A percentile compares a stretch with the other conserved stretches of the same genome.
Evolutionary conservation across 2,797 vertebrate species (phyloP).

Genomic region (Tympanoctomys barrerae): DNA sequence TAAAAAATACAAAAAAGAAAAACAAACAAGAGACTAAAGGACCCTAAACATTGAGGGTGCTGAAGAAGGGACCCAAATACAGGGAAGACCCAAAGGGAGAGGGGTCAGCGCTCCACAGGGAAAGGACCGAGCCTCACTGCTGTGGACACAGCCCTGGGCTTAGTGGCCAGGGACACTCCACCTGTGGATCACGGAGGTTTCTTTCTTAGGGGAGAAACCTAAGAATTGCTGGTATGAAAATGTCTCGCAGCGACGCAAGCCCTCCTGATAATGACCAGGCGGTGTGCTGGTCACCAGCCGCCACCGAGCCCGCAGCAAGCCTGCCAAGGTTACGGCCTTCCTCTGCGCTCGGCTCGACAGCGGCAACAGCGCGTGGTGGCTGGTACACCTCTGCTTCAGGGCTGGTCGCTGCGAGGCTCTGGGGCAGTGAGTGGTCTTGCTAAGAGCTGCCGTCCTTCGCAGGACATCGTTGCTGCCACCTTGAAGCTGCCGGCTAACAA

Average conservation of each 20-base stretch:
- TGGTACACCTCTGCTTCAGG: neutral
- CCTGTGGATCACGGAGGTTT: neutral
- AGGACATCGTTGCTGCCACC: constrained; percentile 68
- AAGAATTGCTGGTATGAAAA: neutral
- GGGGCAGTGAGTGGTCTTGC: neutral
- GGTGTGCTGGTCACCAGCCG: neutral
- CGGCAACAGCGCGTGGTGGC: neutral
- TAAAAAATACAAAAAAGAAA: too few species aligned
- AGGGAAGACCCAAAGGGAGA: neutral
- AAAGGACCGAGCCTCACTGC: neutral
- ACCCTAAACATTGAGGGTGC: neutral
- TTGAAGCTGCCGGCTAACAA: constrained; percentile 82
- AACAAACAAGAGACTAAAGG: neutral
- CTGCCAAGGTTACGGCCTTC: neutral
- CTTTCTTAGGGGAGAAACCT: neutral
- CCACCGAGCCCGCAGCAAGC: neutral
- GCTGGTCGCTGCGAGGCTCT: neutral
- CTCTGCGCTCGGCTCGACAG: neutral
- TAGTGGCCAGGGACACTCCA: neutral
- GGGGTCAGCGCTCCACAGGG: neutral
- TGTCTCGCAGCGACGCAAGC: accelerated
- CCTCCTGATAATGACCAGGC: neutral
- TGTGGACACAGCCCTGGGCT: neutral
- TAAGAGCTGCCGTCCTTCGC: neutral
- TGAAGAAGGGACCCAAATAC: neutral